Base-by-base conservation (phyloP, 2,113 vertebrate genomes). In the Eulemur rufifrons region DNA sequence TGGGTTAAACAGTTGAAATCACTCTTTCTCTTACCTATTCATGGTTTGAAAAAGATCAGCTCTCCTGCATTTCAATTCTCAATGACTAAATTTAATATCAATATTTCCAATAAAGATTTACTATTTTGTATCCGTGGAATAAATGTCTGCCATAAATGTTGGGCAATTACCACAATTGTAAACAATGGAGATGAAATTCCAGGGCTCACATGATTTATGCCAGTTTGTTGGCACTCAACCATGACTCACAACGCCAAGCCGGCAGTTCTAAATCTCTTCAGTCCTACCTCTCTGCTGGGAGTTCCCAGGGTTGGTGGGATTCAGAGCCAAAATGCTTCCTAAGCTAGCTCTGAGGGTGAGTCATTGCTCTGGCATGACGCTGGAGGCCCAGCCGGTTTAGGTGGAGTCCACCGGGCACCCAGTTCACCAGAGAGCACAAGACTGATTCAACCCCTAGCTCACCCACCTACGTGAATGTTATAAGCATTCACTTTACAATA, bases 111-210 rank as follows among this genome's bases (percentile, higher is more conserved):
- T 77, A 66, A 76, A 89, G 17, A 8, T 89, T 74, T 56, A 47
- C 76, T 86, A 63, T 29, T 89, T 92, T 87, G 2, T 76, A 80
- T 94, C 14, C 73, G 59, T 97, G 83, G 37, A 87, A 87, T 74
- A 93, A 95, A 66, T 34, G 27, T 81, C 52, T 84, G 37, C 20
- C 52, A 61, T 77, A 93, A 85, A 83, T 68, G 29, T 73, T 94
- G 47, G 32, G n/a, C 20, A 81, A 63, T 83, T 94, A 39, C 29
- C 29, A 27, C 15, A 68, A 52, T 89, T 87, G 64, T 87, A 86
- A 83, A 88, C 71, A 47, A 76, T 76, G 34, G 59, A 42, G 29
- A 64, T 95, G 64, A 91, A 92, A 80, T 89, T 94, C 96, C 88
- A 95, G 91, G 50, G 50, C 25, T 85, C 78, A 42, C 7, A 37